Base-by-base conservation (phyloP, 2,113 vertebrate genomes). In the Scomber japonicus region DNA sequence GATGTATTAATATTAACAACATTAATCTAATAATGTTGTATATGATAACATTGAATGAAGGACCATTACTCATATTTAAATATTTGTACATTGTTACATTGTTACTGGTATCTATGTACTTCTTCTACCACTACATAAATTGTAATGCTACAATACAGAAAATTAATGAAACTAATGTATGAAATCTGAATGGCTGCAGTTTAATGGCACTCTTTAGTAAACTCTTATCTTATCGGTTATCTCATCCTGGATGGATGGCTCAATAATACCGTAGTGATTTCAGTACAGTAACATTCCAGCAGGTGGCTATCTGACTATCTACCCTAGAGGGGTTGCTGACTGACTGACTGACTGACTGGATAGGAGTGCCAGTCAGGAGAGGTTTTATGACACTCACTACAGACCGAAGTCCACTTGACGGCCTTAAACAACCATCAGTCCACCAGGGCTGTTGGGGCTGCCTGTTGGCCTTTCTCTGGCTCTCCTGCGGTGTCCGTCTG, bases 361-460 rank as follows among this genome's bases (percentile, higher is more conserved):
- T 88, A 94, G 95, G 95, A 91, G 93, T 94, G 95, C 92, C 95
- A 91, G 81, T 89, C 89, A 91, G 91, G 88, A 89, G 87, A 89
- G 84, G 78, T 89, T 95, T 95, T 96, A 95, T 94, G 90, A 94
- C 90, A 46, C 84, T 75, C 85, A 55, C 78, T 56, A 61, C 57
- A 69, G 94, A 93, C 75, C 94, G 80, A 95, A 96, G 95, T 96
- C 93, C 93, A 82, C 60, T 14, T 80, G 62, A 67, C 70, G 90
- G 89, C 90, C 88, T 93, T 83, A 69, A 83, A 88, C 87, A 80
- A 63, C 72, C 88, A 87, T 91, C 91, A 90, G 91, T 92, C 85
- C 91, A 84, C 66, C 40, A 11, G 79, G 82, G 73, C 81, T 84
- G 77, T 76, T 46, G 51, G 80, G 88, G 76, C 81, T 80, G 82